phyloP scores from a whole-genome alignment of 2,888 invertebrate species.

The Cabera pusaria region DNA sequence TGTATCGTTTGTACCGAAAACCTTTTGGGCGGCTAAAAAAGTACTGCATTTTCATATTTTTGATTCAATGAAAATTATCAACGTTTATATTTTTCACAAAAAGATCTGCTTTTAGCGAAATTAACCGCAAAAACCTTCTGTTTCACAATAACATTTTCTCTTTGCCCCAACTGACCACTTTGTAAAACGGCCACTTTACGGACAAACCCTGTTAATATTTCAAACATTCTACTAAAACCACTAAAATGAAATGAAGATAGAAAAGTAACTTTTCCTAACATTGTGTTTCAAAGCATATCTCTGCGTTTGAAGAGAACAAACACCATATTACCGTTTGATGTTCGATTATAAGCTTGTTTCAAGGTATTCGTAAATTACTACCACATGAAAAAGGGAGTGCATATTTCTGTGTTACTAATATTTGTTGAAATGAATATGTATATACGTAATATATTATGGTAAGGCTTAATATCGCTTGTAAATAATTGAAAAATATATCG shows the following conservation, averaged over 20 bases:
- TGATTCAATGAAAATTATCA: no score
- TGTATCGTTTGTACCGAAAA: no score
- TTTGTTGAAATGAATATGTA: constrained; percentile 34
- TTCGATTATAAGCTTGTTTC: constrained; percentile 18
- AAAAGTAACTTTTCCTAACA: constrained; percentile 16
- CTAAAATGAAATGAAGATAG: constrained; percentile 24
- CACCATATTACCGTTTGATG: constrained; percentile 24
- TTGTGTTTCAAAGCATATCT: constrained; percentile 29
- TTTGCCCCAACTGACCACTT: constrained; percentile 3
- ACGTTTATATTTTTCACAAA: no score
- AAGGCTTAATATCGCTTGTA: constrained; percentile 45
- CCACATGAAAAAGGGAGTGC: no score
- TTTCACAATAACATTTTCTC: constrained; percentile 1
- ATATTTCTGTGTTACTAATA: no score
- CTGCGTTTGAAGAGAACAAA: constrained; percentile 21
- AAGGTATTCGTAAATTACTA: constrained; percentile 26
- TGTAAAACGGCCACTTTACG: constrained; percentile 10
- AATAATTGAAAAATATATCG: constrained; percentile 35
- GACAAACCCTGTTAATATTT: constrained; percentile 11
- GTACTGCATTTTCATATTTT: no score
- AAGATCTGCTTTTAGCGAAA: neutral
- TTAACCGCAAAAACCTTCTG: constrained; percentile 1
- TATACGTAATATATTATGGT: constrained; percentile 32
- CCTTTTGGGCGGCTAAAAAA: no score
- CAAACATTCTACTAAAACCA: constrained; percentile 17